A percentile compares a stretch with the other conserved stretches of the same genome.
These are phyloP conservation scores for Drosophila sp. DNA, from an alignment of 1,140 invertebrate species.

Conservation along the genomic window DNA sequence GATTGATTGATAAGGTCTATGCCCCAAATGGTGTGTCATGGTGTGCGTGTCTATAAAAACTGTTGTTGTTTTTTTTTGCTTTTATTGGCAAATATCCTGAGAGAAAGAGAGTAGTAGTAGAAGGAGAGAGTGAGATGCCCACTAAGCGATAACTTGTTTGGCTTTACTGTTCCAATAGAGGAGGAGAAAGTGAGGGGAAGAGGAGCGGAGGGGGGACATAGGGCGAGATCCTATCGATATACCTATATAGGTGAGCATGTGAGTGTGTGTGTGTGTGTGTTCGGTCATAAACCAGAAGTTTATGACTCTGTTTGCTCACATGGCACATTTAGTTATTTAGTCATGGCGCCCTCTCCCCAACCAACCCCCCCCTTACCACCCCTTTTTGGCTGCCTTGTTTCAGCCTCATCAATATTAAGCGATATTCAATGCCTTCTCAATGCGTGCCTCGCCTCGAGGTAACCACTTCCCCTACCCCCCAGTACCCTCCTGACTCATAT, in stretches of 20 bases:
- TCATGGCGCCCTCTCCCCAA: slow-evolving; percentile 55
- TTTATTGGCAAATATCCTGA: slow-evolving; percentile 81
- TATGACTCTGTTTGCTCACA: slow-evolving; percentile 77
- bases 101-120: slow-evolving; percentile 22
- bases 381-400: background rate
- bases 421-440: slow-evolving; percentile 66
- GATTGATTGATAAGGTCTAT: slow-evolving; percentile 77
- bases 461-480: slow-evolving; percentile 45
- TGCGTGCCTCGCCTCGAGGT: slow-evolving; percentile 34
- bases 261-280: slow-evolving; percentile 27
- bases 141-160: slow-evolving; percentile 68
- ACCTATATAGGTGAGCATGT: slow-evolving; percentile 27
- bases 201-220: background rate
- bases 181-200: background rate
- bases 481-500: slow-evolving; percentile 12
- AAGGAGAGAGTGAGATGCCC: slow-evolving; percentile 53
- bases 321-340: slow-evolving; percentile 72
- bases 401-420: slow-evolving; percentile 73
- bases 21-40: slow-evolving; percentile 31
- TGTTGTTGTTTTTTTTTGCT: slow-evolving; percentile 60
- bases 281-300: slow-evolving; percentile 73
- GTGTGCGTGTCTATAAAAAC: slow-evolving; percentile 74
- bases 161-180: slow-evolving; percentile 43
- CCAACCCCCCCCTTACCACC: slow-evolving; percentile 18
- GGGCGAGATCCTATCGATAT: slow-evolving; percentile 64